These are phyloP conservation scores for Meandrusa payeni DNA, from an alignment of 2,888 invertebrate genomes.

Conservation along the genomic window DNA sequence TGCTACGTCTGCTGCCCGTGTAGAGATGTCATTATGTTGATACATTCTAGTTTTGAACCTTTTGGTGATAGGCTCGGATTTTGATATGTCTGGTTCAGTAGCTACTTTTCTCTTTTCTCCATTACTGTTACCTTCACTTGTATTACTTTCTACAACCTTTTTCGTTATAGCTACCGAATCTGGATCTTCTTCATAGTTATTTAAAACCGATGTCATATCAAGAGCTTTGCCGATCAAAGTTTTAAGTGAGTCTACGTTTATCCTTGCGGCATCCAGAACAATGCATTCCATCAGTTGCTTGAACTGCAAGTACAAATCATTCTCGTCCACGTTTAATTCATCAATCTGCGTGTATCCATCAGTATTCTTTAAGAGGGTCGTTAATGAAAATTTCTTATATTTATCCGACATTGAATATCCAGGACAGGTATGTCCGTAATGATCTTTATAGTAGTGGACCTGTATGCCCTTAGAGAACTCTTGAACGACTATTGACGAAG, in stretches of 20 bases:
- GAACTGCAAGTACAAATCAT: conserved; percentile 46
- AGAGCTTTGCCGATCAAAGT: conserved; percentile 45
- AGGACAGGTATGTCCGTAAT: conserved; percentile 39
- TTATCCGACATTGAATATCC: conserved; percentile 34
- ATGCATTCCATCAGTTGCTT: conserved; percentile 48
- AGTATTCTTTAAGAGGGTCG: conserved; percentile 34
- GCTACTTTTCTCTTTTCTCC: conserved; percentile 3
- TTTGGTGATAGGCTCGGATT: conserved; percentile 11
- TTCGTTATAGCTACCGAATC: conserved; percentile 21
- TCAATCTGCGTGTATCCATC: conserved; percentile 27
- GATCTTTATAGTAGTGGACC: conserved; percentile 48
- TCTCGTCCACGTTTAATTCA: conserved; percentile 27
- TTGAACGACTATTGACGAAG: conserved; percentile 42
- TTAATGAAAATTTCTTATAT: conserved; percentile 42
- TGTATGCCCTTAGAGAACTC: conserved; percentile 48
- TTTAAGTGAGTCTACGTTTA: conserved; percentile 39
- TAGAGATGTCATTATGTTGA: not conserved
- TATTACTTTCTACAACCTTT: conserved; percentile 40
- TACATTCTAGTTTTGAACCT: conserved; percentile 20
- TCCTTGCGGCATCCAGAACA: conserved; percentile 39
- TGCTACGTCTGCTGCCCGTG: not conserved
- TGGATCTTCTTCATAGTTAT: conserved; percentile 34
- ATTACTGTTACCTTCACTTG: conserved; percentile 27
- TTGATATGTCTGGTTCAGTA: conserved; percentile 9
- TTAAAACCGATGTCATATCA: conserved; percentile 48